A percentile compares a stretch with the other conserved stretches of the same genome.
Evolutionary conservation across 2,888 invertebrate species (phyloP).

Genomic region (Mesorhabditis belari): DNA sequence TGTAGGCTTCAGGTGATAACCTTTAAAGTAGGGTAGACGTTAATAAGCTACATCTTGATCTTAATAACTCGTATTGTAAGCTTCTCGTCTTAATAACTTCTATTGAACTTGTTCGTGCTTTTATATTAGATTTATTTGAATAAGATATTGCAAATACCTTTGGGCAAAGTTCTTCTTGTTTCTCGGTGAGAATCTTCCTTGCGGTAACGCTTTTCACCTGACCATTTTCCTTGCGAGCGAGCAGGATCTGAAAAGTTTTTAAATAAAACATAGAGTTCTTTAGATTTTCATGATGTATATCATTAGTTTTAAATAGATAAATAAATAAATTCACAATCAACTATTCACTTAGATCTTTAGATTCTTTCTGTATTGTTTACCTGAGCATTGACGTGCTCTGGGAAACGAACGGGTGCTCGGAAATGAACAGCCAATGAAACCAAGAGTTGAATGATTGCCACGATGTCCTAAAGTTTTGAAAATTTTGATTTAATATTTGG

Average conservation of each 20-base stretch:
- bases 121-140: not conserved
- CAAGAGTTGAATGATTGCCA: constrained; percentile 85
- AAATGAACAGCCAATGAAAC: constrained; percentile 86
- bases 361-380: no score
- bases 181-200: constrained; percentile 83
- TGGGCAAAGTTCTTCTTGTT: constrained; percentile 67
- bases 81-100: no score
- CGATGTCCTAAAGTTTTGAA: constrained; percentile 68
- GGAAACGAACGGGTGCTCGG: constrained; percentile 86
- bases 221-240: constrained; percentile 61
- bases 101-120: no score
- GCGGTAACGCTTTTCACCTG: constrained; percentile 62
- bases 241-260: constrained; percentile 19
- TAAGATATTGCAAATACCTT: constrained; percentile 20
- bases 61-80: no score
- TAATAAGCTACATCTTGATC: no score
- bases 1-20: no score
- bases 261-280: not conserved
- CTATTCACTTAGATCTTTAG: no score
- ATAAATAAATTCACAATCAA: no score
- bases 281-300: not conserved
- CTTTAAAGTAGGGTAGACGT: no score
- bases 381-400: constrained; percentile 87
- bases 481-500: not conserved
- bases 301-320: not conserved